A percentile compares a stretch with the other conserved stretches of the same genome.
Evolutionary conservation across 1,140 invertebrate species (phyloP).

Genomic region (Scaptodrosophila lebanonensis): DNA sequence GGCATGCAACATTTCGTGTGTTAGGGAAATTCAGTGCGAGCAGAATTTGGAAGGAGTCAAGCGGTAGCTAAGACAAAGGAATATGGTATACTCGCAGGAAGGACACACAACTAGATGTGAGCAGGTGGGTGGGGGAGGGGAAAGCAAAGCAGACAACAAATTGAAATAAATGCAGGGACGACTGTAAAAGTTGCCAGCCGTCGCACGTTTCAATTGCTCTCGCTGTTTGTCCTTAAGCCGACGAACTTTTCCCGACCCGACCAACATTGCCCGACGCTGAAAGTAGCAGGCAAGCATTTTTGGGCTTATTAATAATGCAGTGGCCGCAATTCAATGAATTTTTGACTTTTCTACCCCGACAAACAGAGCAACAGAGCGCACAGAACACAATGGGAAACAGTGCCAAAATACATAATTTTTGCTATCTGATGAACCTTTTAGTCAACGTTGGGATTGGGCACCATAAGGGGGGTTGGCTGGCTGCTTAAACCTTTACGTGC

Average conservation of each 20-base stretch:
- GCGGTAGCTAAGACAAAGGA: constrained; percentile 68
- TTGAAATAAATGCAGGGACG: constrained; percentile 73
- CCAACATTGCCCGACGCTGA: neutral
- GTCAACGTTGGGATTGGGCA: constrained; percentile 10
- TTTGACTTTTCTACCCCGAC: constrained; percentile 53
- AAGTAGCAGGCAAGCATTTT: constrained; percentile 60
- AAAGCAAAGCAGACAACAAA: constrained; percentile 50
- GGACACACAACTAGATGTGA: neutral
- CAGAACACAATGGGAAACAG: neutral
- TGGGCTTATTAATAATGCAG: constrained; percentile 69
- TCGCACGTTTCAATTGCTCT: constrained; percentile 68
- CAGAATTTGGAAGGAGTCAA: constrained; percentile 26
- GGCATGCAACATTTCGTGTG: constrained; percentile 39
- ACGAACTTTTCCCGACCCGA: neutral
- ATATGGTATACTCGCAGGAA: constrained; percentile 16
- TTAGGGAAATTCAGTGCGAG: constrained; percentile 44
- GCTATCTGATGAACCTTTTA: constrained; percentile 74
- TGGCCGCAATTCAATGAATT: constrained; percentile 75
- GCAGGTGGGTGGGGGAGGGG: neutral
- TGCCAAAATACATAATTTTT: constrained; percentile 50
- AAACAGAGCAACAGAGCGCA: constrained; percentile 25
- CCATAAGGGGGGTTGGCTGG: constrained; percentile 35
- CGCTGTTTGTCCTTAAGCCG: constrained; percentile 8
- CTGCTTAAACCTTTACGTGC: constrained; percentile 75
- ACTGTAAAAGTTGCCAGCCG: constrained; percentile 67